Conservation (phyloP, 1,140 invertebrate species). For the Medauroidea extradentata region DNA sequence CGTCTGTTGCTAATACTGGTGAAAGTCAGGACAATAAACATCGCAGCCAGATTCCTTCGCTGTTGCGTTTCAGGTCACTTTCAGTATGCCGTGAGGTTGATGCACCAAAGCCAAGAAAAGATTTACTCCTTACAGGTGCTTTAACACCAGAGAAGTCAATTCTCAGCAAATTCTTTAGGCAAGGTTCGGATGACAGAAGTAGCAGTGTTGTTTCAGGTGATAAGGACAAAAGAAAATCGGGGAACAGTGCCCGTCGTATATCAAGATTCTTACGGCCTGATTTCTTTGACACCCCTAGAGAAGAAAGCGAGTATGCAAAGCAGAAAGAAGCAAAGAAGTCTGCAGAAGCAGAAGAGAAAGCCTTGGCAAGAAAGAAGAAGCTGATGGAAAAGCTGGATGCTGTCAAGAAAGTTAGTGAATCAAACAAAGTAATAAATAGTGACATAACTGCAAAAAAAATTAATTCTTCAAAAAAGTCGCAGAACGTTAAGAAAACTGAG, state of each 20-base stretch:
- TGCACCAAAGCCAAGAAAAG: background rate
- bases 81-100: background rate
- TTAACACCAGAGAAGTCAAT: constrained; percentile 48
- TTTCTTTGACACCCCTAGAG: constrained; percentile 67
- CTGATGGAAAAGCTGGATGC: background rate
- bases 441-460: background rate
- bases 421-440: background rate
- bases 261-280: constrained; percentile 56
- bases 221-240: background rate
- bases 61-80: background rate
- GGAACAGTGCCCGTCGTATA: constrained; percentile 10
- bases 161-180: constrained; percentile 51
- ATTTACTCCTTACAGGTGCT: background rate
- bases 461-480: background rate
- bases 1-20: no score
- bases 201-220: constrained; percentile 13
- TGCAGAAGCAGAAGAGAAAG: constrained; percentile 38
- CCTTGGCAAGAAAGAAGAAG: background rate
- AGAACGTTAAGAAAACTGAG: background rate
- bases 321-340: constrained; percentile 54
- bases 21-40: background rate
- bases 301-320: constrained; percentile 62
- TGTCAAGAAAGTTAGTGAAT: background rate
- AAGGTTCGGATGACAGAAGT: constrained; percentile 20
- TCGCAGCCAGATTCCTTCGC: constrained; percentile 1